These are phyloP conservation scores for Cryptomyrus ogoouensis DNA, from an alignment of 2,113 vertebrate species.

Conservation along the genomic window DNA sequence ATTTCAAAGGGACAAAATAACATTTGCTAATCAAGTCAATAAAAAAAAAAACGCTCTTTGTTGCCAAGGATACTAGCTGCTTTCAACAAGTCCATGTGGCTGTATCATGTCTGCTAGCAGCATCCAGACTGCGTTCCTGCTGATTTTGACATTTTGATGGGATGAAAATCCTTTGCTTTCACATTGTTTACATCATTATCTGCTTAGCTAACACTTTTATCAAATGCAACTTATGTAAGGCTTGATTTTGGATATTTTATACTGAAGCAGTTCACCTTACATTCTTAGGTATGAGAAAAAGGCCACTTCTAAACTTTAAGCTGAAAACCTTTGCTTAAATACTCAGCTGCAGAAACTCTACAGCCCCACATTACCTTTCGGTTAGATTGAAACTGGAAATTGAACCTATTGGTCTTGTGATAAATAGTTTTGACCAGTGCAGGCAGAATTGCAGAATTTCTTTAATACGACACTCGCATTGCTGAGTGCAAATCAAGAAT, in stretches of 20 bases:
- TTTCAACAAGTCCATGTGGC: slow-evolving; percentile 24
- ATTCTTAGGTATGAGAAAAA: not conserved
- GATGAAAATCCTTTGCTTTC: not conserved
- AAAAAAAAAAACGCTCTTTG: slow-evolving; percentile 14
- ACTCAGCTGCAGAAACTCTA: not conserved
- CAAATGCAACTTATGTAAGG: not conserved
- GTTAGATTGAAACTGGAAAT: not conserved
- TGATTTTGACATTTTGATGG: slow-evolving; percentile 21
- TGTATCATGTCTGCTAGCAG: slow-evolving; percentile 1
- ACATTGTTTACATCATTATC: not conserved
- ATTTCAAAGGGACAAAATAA: slow-evolving; percentile 23
- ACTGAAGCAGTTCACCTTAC: not conserved
- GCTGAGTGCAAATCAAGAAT: not conserved
- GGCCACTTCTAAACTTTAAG: not conserved
- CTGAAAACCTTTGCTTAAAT: not conserved
- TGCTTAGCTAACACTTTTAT: not conserved
- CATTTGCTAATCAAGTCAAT: slow-evolving; percentile 22
- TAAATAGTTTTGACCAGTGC: not conserved
- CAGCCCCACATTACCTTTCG: not conserved
- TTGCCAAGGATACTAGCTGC: slow-evolving; percentile 30
- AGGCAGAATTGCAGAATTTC: not conserved
- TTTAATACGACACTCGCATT: not conserved
- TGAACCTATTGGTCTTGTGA: not conserved
- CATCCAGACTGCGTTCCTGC: slow-evolving; percentile 17
- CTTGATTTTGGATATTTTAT: not conserved